phyloP scores from a whole-genome alignment of 2,113 vertebrate genomes.

The Brevimyrus niger region DNA sequence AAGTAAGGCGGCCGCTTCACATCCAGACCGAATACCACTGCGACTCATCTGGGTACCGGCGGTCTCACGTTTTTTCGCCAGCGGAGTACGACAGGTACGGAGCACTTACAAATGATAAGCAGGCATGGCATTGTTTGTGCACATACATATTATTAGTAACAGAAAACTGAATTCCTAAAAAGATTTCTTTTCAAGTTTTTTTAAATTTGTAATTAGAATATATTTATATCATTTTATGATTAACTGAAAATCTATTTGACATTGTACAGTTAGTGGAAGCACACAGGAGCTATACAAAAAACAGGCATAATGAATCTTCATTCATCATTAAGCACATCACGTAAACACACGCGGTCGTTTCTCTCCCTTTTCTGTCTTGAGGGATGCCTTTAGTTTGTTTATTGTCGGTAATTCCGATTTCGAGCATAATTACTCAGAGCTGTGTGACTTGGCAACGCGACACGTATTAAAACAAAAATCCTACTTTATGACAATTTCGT shows the following conservation, averaged over 20 bases:
- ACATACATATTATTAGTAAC: not conserved
- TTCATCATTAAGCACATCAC: slow-evolving; percentile 1
- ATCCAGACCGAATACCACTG: slow-evolving; percentile 22
- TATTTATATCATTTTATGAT: not conserved
- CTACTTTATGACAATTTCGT: not conserved
- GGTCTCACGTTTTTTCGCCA: slow-evolving; percentile 32
- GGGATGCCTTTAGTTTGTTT: not conserved
- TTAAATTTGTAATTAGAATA: not conserved
- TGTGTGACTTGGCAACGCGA: not conserved
- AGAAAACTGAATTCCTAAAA: not conserved
- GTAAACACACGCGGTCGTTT: not conserved
- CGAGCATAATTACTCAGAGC: not conserved
- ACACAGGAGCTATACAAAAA: not conserved
- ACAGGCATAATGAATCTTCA: not conserved
- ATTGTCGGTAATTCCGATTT: not conserved
- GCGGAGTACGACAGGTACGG: slow-evolving; percentile 54
- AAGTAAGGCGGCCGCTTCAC: slow-evolving; percentile 42
- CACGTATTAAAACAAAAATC: not conserved
- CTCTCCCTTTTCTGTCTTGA: not conserved
- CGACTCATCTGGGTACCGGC: slow-evolving; percentile 29
- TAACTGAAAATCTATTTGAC: not conserved
- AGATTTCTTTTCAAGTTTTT: not conserved
- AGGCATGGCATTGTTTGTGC: not conserved
- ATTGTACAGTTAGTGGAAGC: not conserved
- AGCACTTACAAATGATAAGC: not conserved